Evolutionary conservation across 1,140 invertebrate genomes (phyloP).

Genomic region (Myzus persicae): DNA sequence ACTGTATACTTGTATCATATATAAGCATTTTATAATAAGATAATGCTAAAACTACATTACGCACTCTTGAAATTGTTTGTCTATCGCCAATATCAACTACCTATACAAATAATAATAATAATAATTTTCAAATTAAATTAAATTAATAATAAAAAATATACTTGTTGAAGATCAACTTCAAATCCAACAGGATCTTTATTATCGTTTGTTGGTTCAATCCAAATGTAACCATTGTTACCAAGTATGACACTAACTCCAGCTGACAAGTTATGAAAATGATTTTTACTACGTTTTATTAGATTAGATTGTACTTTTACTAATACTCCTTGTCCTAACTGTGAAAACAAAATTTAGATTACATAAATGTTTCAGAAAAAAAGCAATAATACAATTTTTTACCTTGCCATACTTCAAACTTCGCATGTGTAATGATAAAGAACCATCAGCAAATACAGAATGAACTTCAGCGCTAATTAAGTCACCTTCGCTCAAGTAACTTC

Average conservation of each 20-base stretch:
- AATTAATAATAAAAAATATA: conserved; percentile 61
- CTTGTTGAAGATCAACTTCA: conserved; percentile 78
- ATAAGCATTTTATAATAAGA: conserved; percentile 86
- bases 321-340: conserved; percentile 81
- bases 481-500: conserved; percentile 92
- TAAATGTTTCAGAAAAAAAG: conserved; percentile 39
- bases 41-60: conserved; percentile 89
- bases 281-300: conserved; percentile 93
- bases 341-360: conserved; percentile 61
- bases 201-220: conserved; percentile 81
- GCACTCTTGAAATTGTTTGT: conserved; percentile 83
- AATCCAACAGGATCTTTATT: conserved; percentile 81
- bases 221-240: conserved; percentile 96
- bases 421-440: conserved; percentile 91
- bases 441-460: conserved; percentile 85
- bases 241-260: conserved; percentile 92
- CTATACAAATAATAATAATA: conserved; percentile 66
- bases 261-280: conserved; percentile 93
- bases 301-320: conserved; percentile 91
- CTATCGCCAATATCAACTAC: conserved; percentile 76
- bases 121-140: no score
- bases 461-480: conserved; percentile 98
- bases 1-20: conserved; percentile 90
- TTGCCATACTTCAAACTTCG: conserved; percentile 98
- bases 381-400: conserved; percentile 66